Base-by-base conservation (phyloP, 2,113 vertebrate species). In the Paramisgurnus dabryanus region DNA sequence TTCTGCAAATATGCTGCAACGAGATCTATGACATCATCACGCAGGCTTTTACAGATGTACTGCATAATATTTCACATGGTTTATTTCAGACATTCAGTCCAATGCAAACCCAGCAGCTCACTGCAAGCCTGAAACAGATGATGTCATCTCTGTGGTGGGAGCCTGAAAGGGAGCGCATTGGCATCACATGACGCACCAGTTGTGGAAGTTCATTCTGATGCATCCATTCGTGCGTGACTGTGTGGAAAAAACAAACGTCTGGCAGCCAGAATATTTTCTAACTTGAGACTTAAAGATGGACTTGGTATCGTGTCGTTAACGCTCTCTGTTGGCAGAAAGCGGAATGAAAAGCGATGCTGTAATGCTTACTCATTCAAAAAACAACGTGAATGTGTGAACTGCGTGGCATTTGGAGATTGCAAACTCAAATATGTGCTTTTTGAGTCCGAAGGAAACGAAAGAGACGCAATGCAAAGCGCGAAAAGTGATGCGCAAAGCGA, bases 311-410 rank as follows among this genome's bases (percentile, higher is more conserved):
- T 89, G 89, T 83, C 66, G 83, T 86, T 87, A 89, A 87, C 94
- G 93, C 92, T 92, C 93, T 91, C 93, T 95, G 87, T 94, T 92
- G 94, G 94, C 89, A 85, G 88, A 81, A 67, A 69, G 79, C 58
- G 88, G 89, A 85, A 92, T 22, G 89, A 85, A 86, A 82, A 87
- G 67, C 57, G 43, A 64, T 57, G 72, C 1, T 50, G 61, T 63
- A 22, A 71, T 58, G 27, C 61, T 65, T 58, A 17, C 47, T 73
- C 47, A 11, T 22, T 18, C 2, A 66, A 49, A 40, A 41, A 17
- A 0, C 4, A 10, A 39, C 17, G 0, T 22, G 6, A 43, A 49
- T 15, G 10, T 12, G 17, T n/a, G 41, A 40, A 74, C 39, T 13
- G 71, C 4, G 11, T 64, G 65, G 40, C 1, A 45, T n/a, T 43